Base-by-base conservation (phyloP, 2,113 vertebrate genomes). In the Eira barbara region DNA sequence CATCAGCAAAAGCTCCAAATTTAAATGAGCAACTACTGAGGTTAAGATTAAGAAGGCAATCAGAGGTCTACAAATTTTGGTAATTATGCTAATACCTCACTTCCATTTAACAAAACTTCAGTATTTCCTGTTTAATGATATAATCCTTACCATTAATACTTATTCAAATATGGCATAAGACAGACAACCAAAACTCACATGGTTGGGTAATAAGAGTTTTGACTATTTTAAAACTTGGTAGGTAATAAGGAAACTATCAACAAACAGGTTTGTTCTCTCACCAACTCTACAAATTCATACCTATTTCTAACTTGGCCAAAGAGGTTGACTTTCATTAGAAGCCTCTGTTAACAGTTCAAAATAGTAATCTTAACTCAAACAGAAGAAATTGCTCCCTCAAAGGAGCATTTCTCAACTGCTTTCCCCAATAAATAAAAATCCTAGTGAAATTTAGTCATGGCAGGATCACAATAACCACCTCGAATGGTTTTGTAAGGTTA, bases 341-440 rank as follows among this genome's bases (percentile, higher is more conserved):
- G 55, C 13, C 47, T 55, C 34, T 81, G 61, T 2, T 55, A 74
- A 87, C 10, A 29, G 45, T 65, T 84, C 7, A 52, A 42, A 67
- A 84, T 7, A 69, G 34, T 76, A 61, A 47, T 6, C 52, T 88
- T 61, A 90, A 94, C 52, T 93, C 13, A 74, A 91, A 89, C n/a
- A 65, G 17, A 89, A 95, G 49, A 52, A 89, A 95, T 15, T 76
- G 49, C 27, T 89, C 91, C 83, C 36, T 94, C 52, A 95, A 89
- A 59, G 18, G 4, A 88, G 18, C 55, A 91, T 85, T 95, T 71
- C 55, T 83, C 89, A 97, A 88, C 18, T 61, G 57, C 29, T 67
- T 83, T 82, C 20, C 14, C 23, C 42, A 57, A 8, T 29, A 87
- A 6, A 87, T 29, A 87, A 6, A 87, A 95, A 84, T 34, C 18